These are phyloP conservation scores for Okamejei kenojei DNA, from an alignment of 2,797 vertebrate species.

Conservation along the genomic window DNA sequence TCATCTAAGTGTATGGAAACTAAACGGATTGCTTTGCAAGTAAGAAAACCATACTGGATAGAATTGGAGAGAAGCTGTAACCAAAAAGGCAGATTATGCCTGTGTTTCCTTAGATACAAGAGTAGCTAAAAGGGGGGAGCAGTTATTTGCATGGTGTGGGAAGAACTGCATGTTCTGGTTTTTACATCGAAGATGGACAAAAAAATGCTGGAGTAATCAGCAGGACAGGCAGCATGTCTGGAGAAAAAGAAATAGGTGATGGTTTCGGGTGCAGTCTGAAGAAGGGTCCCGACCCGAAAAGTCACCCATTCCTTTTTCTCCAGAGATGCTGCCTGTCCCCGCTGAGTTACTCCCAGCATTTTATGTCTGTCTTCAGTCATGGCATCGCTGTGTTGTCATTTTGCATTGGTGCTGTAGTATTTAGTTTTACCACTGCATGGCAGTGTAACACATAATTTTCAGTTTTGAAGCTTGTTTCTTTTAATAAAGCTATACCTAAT, in stretches of 20 bases:
- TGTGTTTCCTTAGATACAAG: background rate
- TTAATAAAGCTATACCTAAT: background rate
- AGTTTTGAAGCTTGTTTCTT: background rate
- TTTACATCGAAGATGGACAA: no score
- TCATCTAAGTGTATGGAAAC: background rate
- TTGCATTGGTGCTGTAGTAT: background rate
- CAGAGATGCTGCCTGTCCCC: no score
- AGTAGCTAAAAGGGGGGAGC: no score
- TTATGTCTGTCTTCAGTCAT: background rate
- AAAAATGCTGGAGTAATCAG: no score
- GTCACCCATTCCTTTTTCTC: no score
- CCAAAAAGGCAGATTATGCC: background rate
- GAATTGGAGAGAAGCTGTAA: background rate
- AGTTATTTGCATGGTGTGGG: no score
- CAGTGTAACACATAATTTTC: background rate
- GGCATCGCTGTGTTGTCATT: background rate
- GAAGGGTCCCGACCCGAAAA: no score
- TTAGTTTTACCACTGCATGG: slow-evolving; percentile 15
- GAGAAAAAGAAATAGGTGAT: no score
- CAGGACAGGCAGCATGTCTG: no score
- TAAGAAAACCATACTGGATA: background rate
- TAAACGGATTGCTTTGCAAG: background rate
- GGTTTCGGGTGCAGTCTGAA: no score
- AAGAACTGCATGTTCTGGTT: no score
- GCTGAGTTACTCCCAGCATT: no score